Base-by-base conservation (phyloP, 2,888 invertebrate species). In the Euplexia lucipara region DNA sequence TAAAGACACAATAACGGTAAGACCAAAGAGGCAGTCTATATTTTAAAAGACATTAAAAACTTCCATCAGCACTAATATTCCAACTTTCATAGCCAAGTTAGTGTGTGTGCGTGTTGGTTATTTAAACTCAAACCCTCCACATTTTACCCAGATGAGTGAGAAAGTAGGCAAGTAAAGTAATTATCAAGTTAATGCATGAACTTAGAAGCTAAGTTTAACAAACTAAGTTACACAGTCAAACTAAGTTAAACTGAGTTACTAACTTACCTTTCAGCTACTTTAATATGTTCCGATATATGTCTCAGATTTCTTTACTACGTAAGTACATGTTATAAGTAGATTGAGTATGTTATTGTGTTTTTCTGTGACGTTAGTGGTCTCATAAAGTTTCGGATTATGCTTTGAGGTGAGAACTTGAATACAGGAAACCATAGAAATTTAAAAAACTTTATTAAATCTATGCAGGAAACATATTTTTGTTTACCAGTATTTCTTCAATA, bases 181-280 rank as follows among this genome's bases (percentile, higher is more conserved):
- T 57, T 70, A 70, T 34, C 34, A 70, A 71, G 20, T 52, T 64
- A 34, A 48, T 53, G 61, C 48, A 61, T 69, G 69, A 53, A 69
- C 70, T 70, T 51, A 42, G 37, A 48, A 49, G 61, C 70, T 53
- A n/a, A n/a, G n/a, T n/a, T n/a, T n/a, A n/a, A n/a, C 14, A 39
- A 48, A 34, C 41, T 30, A 63, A 22, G 26, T 20, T 9, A 51
- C 41, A 63, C 51, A n/a, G n/a, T 53, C 14, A 39, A 48, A 34
- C 41, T 30, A 63, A 22, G 26, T 20, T 9, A 51, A 47, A 63
- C 51, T 63, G 10, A 56, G 35, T 51, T 41, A 47, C 39, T 5
- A n/a, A 56, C 42, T 63, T 52, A 34, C 8, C 16, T 42, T 42
- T 53, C 41, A 63, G 22, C 5, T 12, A 39, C 2, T 41, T 10